Percentiles rank a stretch among this genome's conserved stretches.
phyloP scores from a whole-genome alignment of 2,888 invertebrate species.

The Apotomis turbidana region DNA sequence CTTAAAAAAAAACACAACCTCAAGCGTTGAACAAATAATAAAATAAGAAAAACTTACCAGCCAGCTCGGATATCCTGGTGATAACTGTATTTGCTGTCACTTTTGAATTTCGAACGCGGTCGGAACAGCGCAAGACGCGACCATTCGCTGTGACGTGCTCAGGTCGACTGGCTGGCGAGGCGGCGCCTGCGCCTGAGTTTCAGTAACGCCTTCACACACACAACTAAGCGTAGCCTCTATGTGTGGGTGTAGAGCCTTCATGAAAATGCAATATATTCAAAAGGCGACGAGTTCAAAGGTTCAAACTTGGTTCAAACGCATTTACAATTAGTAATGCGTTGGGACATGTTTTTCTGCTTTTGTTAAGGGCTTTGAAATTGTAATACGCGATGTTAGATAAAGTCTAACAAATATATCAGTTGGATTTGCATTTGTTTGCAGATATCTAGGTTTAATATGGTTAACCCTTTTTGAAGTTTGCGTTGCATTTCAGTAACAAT shows the following conservation, averaged over 20 bases:
- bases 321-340: constrained; percentile 36
- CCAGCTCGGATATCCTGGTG: constrained; percentile 71
- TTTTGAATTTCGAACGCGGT: constrained; percentile 50
- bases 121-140: constrained; percentile 49
- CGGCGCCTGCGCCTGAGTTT: constrained; percentile 76
- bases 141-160: constrained; percentile 58
- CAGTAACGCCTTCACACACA: constrained; percentile 70
- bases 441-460: neutral
- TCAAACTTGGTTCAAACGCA: constrained; percentile 36
- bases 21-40: constrained; percentile 49
- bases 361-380: constrained; percentile 17
- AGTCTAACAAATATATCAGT: constrained; percentile 21
- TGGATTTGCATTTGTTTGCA: constrained; percentile 14
- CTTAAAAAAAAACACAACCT: constrained; percentile 41
- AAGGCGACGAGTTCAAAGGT: constrained; percentile 43
- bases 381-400: constrained; percentile 16
- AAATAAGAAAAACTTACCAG: constrained; percentile 62
- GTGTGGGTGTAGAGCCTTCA: constrained; percentile 63
- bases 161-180: constrained; percentile 66
- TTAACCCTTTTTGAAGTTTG: neutral
- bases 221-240: constrained; percentile 49
- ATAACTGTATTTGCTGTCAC: constrained; percentile 67
- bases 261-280: constrained; percentile 71
- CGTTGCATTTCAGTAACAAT: neutral
- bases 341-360: constrained; percentile 23